These are phyloP conservation scores for Tragelaphus buxtoni DNA, from an alignment of 2,113 vertebrate species.

Conservation along the genomic window DNA sequence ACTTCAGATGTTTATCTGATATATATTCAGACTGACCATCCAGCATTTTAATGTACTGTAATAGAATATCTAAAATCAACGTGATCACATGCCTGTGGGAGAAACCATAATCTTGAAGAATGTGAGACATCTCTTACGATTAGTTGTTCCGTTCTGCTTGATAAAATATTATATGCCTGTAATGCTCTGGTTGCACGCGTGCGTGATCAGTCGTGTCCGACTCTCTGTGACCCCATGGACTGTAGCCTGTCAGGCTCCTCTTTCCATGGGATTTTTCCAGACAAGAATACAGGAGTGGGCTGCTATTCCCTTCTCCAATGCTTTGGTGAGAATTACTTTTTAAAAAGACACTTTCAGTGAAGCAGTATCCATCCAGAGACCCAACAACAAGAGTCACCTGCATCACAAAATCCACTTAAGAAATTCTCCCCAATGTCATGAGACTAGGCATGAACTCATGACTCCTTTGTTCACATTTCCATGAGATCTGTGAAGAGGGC, in stretches of 20 bases:
- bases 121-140: background rate
- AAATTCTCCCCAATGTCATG: background rate
- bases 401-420: background rate
- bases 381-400: background rate
- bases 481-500: background rate
- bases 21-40: background rate
- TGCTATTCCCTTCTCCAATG: background rate
- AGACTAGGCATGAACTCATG: background rate
- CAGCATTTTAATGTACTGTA: background rate
- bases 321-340: background rate
- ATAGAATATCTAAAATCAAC: background rate
- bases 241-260: background rate
- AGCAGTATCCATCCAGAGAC: background rate
- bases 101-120: background rate
- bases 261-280: background rate
- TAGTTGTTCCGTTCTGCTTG: background rate
- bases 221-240: background rate
- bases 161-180: background rate
- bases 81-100: background rate
- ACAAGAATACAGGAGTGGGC: background rate
- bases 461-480: background rate
- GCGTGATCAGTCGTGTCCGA: background rate
- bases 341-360: background rate
- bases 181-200: background rate
- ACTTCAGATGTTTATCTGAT: background rate